phyloP scores from a whole-genome alignment of 2,113 vertebrate genomes.

The Oreochromis niloticus region DNA sequence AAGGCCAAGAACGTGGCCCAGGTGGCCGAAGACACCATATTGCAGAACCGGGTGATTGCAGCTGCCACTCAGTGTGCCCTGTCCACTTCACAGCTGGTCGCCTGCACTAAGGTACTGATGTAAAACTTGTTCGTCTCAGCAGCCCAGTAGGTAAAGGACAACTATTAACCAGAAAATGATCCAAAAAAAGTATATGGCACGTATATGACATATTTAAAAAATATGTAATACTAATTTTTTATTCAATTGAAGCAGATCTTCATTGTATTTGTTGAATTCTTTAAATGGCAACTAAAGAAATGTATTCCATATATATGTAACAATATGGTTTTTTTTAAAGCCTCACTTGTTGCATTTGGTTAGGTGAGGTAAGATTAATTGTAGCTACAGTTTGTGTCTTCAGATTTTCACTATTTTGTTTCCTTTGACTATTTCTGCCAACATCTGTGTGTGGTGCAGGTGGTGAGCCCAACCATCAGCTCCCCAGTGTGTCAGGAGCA shows the following conservation, averaged over 20 bases:
- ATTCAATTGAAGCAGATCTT: not conserved
- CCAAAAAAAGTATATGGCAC: not conserved
- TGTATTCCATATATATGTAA: not conserved
- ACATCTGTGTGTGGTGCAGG: conserved; percentile 65
- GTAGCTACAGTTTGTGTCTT: not conserved
- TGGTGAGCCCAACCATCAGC: conserved; percentile 97
- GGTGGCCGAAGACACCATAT: conserved; percentile 87
- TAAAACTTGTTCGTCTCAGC: not conserved
- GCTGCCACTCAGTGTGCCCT: conserved; percentile 96
- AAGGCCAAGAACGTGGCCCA: conserved; percentile 99
- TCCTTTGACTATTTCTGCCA: not conserved
- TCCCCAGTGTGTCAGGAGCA: conserved; percentile 97
- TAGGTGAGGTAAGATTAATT: not conserved
- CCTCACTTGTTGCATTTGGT: not conserved
- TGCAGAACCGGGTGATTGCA: conserved; percentile 96
- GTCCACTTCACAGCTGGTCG: conserved; percentile 96
- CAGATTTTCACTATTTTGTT: not conserved
- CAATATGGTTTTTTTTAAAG: not conserved
- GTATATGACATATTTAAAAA: not conserved
- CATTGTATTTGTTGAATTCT: not conserved
- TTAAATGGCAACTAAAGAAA: not conserved
- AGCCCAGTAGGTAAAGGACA: conserved; percentile 3
- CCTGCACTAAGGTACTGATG: conserved; percentile 88
- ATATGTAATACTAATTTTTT: not conserved
- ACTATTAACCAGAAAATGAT: not conserved